These are phyloP conservation scores for Antennarius maculatus DNA, from an alignment of 2,797 vertebrate species.

Conservation along the genomic window DNA sequence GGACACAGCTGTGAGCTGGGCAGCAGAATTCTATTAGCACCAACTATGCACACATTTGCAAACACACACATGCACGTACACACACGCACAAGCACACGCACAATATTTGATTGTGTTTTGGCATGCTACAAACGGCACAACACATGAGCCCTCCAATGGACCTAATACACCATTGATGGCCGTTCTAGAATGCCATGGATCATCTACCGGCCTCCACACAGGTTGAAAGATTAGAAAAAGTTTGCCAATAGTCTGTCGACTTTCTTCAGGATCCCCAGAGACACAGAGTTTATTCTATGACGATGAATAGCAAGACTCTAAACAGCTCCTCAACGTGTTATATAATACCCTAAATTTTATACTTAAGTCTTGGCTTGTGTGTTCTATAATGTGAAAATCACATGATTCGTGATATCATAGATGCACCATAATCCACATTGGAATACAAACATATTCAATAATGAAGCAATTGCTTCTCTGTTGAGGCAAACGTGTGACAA, in stretches of 20 bases:
- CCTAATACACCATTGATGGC: constrained; percentile 3
- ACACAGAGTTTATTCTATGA: constrained; percentile 17
- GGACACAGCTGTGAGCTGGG: constrained; percentile 84
- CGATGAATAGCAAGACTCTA: constrained; percentile 11
- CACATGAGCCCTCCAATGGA: constrained; percentile 34
- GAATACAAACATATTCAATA: constrained; percentile 16
- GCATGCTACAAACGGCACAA: constrained; percentile 46
- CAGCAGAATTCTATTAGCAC: constrained; percentile 86
- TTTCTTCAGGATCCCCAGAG: constrained; percentile 27
- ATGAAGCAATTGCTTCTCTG: constrained; percentile 40
- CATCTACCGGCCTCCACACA: constrained; percentile 19
- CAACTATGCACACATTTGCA: constrained; percentile 67
- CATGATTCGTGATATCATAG: constrained; percentile 6
- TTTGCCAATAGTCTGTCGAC: constrained; percentile 16
- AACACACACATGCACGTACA: constrained; percentile 17
- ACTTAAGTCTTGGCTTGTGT: constrained; percentile 1
- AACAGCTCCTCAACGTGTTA: constrained; percentile 18
- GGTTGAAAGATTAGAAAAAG: constrained; percentile 21
- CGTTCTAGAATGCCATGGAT: constrained; percentile 26
- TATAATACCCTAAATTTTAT: constrained; percentile 18
- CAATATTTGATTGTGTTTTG: constrained; percentile 59
- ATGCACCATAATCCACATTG: constrained; percentile 19
- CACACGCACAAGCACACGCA: constrained; percentile 30
- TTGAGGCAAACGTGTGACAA: constrained; percentile 38
- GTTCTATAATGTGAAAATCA: constrained; percentile 5